phyloP scores from a whole-genome alignment of 2,888 invertebrate species.

The Seira ritae region DNA sequence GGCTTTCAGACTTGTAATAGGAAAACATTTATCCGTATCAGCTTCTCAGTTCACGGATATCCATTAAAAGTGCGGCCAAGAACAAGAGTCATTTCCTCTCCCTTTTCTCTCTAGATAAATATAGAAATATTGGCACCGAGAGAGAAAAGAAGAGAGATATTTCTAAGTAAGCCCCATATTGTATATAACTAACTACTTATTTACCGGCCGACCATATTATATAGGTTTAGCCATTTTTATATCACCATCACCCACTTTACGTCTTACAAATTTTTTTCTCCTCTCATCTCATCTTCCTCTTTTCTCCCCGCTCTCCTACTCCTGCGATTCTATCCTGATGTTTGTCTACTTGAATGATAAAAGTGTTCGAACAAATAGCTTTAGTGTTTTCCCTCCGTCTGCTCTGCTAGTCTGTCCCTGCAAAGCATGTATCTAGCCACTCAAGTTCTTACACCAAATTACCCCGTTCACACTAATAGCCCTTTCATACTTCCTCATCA shows the following conservation, averaged over 20 bases:
- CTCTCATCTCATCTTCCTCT: conserved; percentile 13
- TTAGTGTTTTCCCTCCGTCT: conserved; percentile 25
- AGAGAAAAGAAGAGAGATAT: background rate
- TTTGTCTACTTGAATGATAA: background rate
- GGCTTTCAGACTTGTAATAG: conserved; percentile 59
- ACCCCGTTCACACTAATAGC: conserved; percentile 70
- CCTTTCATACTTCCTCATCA: conserved; percentile 65
- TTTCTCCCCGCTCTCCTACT: background rate
- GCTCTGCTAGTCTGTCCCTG: conserved; percentile 28
- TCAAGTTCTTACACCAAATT: conserved; percentile 67
- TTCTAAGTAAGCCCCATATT: conserved; percentile 22
- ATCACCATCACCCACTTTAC: conserved; percentile 18
- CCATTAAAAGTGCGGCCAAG: conserved; percentile 55
- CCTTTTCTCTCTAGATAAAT: conserved; percentile 22
- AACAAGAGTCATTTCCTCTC: conserved; percentile 59
- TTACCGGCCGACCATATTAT: no score
- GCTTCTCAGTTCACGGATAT: conserved; percentile 57
- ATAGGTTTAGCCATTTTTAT: no score
- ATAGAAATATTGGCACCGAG: background rate
- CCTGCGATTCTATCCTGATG: background rate
- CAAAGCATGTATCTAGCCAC: conserved; percentile 45
- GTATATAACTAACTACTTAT: background rate
- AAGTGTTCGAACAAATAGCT: conserved; percentile 43
- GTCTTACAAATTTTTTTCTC: conserved; percentile 16
- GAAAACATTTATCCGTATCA: conserved; percentile 62